Base-by-base conservation (phyloP, 2,113 vertebrate genomes). In the Phainopepla nitens region DNA sequence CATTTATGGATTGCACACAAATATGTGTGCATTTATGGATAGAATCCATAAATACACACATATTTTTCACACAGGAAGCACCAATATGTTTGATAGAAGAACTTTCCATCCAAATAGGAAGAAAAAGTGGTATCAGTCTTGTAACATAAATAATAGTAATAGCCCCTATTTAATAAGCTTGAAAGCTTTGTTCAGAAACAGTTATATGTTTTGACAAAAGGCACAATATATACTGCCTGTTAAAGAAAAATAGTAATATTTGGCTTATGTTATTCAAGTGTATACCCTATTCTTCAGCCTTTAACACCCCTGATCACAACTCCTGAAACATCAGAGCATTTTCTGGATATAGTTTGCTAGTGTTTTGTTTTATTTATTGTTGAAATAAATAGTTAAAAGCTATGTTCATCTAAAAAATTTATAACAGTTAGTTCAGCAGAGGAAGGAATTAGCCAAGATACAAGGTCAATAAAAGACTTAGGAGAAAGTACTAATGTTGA, bases 101-200 rank as follows among this genome's bases (percentile, higher is more conserved):
- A 68, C 29, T 27, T 73, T 18, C 2, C 4, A 15, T 57, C 10
- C 44, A 75, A 58, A 62, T 19, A 62, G 13, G 25, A 51, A 90
- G 29, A 80, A 91, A 73, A 91, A 44, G 3, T 44, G 7, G 3
- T 58, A 39, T 56, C 50, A 61, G 13, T 31, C 50, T 5, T 72
- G 35, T 47, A 51, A 50, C 6, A 54, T 10, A 83, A 66, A 72
- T 57, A 81, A 64, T 24, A 53, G 29, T 31, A 69, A 36, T 62
- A 0, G 1, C 0, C 1, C 4, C 3, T 42, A 21, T 47, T 60
- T 81, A 85, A 50, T 33, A 80, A 87, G 2, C 9, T 78, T 95
- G 50, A 91, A 71, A 82, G 7, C 6, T 61, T 49, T 64, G 7
- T 54, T 17, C 39, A 78, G 31, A 87, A 90, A 25, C 17, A 73